phyloP scores from a whole-genome alignment of 2,797 vertebrate species.

The Intellagama lesueurii region DNA sequence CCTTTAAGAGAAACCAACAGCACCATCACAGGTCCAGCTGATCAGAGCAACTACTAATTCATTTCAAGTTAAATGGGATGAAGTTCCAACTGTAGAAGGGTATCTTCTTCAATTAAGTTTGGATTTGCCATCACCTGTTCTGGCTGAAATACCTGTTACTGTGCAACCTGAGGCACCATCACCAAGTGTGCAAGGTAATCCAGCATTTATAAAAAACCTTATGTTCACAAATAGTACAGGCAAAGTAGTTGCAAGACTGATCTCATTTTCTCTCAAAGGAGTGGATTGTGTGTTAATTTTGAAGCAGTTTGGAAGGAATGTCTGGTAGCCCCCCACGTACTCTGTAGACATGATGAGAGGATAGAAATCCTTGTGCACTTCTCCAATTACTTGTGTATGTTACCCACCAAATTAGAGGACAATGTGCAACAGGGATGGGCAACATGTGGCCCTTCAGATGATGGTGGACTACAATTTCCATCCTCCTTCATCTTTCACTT shows the following conservation, averaged over 20 bases:
- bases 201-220: neutral
- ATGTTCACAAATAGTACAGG: neutral
- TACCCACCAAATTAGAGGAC: neutral
- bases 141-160: slow-evolving; percentile 56
- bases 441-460: neutral
- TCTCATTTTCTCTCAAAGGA: neutral
- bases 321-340: neutral
- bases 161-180: slow-evolving; percentile 68
- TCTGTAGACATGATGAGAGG: neutral
- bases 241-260: neutral
- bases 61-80: slow-evolving; percentile 96
- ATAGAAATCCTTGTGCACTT: neutral
- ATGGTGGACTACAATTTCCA: neutral
- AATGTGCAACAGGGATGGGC: neutral
- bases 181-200: slow-evolving; percentile 75
- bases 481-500: neutral
- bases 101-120: slow-evolving; percentile 93
- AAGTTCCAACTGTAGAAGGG: slow-evolving; percentile 91
- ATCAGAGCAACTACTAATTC: slow-evolving; percentile 93
- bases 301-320: neutral
- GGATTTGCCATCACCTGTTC: slow-evolving; percentile 65
- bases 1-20: slow-evolving; percentile 86
- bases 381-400: neutral
- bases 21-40: slow-evolving; percentile 89
- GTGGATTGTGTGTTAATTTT: neutral